phyloP scores from a whole-genome alignment of 1,140 invertebrate genomes.

The Sarcophaga bullata region DNA sequence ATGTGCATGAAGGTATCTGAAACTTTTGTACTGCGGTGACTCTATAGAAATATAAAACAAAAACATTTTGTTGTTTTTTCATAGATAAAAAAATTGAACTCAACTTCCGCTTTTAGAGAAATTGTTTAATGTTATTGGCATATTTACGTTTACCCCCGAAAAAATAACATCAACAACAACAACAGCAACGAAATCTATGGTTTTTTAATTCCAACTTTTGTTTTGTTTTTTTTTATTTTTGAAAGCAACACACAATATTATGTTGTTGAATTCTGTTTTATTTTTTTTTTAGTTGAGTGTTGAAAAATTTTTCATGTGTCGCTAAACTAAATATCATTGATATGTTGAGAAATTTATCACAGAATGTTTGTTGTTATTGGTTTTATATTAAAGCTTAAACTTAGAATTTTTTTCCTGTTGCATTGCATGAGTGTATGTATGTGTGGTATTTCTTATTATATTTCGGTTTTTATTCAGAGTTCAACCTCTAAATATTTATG shows the following conservation, averaged over 20 bases:
- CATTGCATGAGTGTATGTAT: neutral
- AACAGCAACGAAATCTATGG: neutral
- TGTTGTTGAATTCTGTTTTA: neutral
- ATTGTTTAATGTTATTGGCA: slow-evolving; percentile 39
- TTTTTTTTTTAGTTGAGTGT: neutral
- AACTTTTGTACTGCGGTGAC: neutral
- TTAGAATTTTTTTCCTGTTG: neutral
- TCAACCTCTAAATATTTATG: slow-evolving; percentile 2
- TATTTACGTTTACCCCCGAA: neutral
- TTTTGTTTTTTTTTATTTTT: too few relatives aligned
- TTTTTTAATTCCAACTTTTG: too few relatives aligned
- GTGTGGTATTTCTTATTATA: neutral
- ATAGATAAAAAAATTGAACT: neutral
- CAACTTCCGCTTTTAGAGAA: slow-evolving; percentile 30
- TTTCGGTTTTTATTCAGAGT: neutral
- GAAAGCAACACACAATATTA: neutral
- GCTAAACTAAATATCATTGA: neutral
- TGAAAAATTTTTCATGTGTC: neutral
- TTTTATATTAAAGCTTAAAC: slow-evolving; percentile 14
- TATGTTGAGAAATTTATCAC: neutral
- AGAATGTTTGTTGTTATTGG: slow-evolving; percentile 24
- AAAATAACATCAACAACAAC: neutral
- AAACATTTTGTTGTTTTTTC: neutral
- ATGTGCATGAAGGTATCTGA: neutral
- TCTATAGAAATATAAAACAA: neutral